These are phyloP conservation scores for Holothuria leucospilota DNA, from an alignment of 53 echinoderm and acorn worm genomes.

Conservation along the genomic window DNA sequence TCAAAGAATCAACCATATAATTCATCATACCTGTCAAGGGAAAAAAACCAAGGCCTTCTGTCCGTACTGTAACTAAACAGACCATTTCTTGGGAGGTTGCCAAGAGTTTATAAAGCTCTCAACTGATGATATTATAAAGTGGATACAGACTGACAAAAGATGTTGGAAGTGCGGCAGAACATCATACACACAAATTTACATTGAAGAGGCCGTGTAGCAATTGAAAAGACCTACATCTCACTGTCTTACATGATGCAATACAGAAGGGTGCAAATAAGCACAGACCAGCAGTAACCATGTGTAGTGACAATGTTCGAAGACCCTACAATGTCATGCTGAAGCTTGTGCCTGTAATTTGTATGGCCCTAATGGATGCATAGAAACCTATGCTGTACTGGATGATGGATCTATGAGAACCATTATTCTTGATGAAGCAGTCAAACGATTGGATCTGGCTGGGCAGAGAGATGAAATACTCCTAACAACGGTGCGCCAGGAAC, in stretches of 20 bases:
- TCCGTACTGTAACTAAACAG: not conserved
- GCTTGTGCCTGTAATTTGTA: not conserved
- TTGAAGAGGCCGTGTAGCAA: not conserved
- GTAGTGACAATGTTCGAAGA: not conserved
- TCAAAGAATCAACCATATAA: not conserved
- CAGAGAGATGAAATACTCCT: no score
- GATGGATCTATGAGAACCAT: slow-evolving; percentile 27
- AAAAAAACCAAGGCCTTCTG: not conserved
- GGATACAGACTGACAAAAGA: not conserved
- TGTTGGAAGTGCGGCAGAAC: slow-evolving; percentile 1
- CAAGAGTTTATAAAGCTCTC: not conserved
- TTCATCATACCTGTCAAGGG: not conserved
- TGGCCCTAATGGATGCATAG: not conserved
- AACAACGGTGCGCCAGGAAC: slow-evolving; percentile 7
- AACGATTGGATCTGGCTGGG: not conserved
- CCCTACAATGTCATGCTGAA: slow-evolving; percentile 10
- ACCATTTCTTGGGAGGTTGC: slow-evolving; percentile 8
- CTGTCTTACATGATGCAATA: no score
- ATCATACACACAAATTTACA: slow-evolving; percentile 1
- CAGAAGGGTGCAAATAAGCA: not conserved
- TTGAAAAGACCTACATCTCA: no score
- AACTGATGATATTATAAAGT: not conserved
- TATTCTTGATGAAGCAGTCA: not conserved
- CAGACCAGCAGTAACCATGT: not conserved
- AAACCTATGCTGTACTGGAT: slow-evolving; percentile 7